Evolutionary conservation across 2,888 invertebrate genomes (phyloP).

Genomic region (Drosophila pseudotalamancana): DNA sequence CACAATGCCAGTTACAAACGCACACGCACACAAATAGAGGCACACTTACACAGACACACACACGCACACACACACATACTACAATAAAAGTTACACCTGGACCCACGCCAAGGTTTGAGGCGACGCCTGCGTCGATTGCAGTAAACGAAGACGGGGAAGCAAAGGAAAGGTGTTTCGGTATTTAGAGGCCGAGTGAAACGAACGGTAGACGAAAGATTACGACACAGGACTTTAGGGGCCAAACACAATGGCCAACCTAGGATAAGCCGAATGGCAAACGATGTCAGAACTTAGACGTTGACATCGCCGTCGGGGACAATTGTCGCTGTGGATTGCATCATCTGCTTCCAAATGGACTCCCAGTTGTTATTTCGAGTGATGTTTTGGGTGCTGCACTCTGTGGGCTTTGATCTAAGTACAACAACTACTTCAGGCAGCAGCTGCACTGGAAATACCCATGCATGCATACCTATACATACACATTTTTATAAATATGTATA

Average conservation of each 20-base stretch:
- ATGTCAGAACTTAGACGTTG: constrained; percentile 22
- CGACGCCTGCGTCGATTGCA: constrained; percentile 31
- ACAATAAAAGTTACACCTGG: constrained; percentile 72
- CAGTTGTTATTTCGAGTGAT: constrained; percentile 52
- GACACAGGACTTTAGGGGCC: constrained; percentile 48
- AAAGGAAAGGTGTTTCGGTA: constrained; percentile 70
- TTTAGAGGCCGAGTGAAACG: constrained; percentile 44
- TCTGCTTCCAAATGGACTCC: constrained; percentile 45
- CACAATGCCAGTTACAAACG: constrained; percentile 35
- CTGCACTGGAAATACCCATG: constrained; percentile 27
- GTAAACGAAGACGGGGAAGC: background rate
- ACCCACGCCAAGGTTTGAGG: constrained; percentile 62
- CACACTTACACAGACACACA: constrained; percentile 3
- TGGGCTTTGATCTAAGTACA: constrained; percentile 12
- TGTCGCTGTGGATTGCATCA: constrained; percentile 39
- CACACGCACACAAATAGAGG: background rate
- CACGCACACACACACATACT: background rate
- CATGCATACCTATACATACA: background rate
- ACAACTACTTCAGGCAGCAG: constrained; percentile 16
- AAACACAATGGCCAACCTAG: constrained; percentile 37
- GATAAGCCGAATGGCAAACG: constrained; percentile 2
- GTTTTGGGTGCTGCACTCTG: constrained; percentile 61
- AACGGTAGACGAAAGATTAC: constrained; percentile 39
- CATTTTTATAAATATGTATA: background rate
- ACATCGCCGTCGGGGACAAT: constrained; percentile 34